These are phyloP conservation scores for Zaprionus ghesquierei DNA, from an alignment of 1,140 invertebrate species.

Conservation along the genomic window DNA sequence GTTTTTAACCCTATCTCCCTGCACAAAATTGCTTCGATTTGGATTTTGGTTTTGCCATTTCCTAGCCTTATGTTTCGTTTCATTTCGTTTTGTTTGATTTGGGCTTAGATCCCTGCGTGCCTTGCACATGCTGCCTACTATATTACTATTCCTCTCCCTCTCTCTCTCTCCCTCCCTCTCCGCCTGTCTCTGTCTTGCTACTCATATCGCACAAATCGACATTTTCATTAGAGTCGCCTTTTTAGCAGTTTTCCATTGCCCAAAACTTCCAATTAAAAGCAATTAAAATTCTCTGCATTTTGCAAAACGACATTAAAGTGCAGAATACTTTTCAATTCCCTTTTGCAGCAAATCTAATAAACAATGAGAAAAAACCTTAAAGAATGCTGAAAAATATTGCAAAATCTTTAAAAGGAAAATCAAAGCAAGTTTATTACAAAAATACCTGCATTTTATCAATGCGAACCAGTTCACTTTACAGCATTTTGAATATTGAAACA, in stretches of 20 bases:
- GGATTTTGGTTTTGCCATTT: conserved; percentile 43
- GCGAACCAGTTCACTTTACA: neutral
- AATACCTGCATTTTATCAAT: neutral
- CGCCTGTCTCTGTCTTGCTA: neutral
- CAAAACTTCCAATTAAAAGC: conserved; percentile 21
- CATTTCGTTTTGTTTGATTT: conserved; percentile 50
- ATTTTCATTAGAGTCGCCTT: conserved; percentile 29
- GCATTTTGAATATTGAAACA: neutral
- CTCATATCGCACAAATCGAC: conserved; percentile 22
- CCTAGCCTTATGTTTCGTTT: neutral
- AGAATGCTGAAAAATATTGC: neutral
- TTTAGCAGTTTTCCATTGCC: conserved; percentile 9
- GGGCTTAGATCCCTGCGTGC: conserved; percentile 44
- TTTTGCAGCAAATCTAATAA: neutral
- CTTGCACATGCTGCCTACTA: neutral
- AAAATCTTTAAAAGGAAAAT: neutral
- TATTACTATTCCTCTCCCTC: neutral
- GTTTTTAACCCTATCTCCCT: neutral
- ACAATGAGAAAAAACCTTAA: neutral
- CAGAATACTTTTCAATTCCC: neutral
- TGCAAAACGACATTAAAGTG: neutral
- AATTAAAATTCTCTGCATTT: conserved; percentile 13
- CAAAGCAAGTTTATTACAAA: conserved; percentile 2
- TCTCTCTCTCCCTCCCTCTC: neutral
- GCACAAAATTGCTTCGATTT: conserved; percentile 56